Evolutionary conservation across 2,113 vertebrate species (phyloP), one percentile per base, ranked within the genome.

Genomic region (Boulengeromyrus knoepffleri): DNA sequence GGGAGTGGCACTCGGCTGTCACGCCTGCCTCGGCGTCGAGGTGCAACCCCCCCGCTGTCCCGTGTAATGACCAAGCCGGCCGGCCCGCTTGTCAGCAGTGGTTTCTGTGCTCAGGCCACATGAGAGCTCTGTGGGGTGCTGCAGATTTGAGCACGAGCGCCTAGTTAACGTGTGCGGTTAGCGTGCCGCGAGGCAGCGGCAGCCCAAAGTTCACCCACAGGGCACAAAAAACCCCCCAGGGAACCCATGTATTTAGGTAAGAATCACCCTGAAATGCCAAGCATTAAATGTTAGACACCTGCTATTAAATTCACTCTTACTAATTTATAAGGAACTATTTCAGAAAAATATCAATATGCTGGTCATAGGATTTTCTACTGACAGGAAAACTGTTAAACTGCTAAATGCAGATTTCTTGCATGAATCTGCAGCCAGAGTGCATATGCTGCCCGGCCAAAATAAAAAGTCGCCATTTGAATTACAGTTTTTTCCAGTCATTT

Each of bases 111-210:
- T 92, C 89, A 80, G 89, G 92, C 95, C 95, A 96, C 96, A 96
- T 96, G 93, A 95, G 93, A 95, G 95, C 94, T 93, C 95, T 96
- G 94, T 94, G 94, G 94, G 47, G 93, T 92, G 94, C 17, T 93
- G 93, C 92, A 92, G 92, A 95, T 94, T 90, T 92, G 90, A 53
- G 95, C 95, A 95, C 95, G 94, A 95, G 94, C 94, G 94, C 94
- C 94, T 95, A 96, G 96, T 96, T 96, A 96, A 94, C 93, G 93
- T 95, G 93, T 95, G 95, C 94, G 95, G 95, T 96, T 95, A 90
- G 93, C 93, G 92, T 90, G 87, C 94, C 93, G 92, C 94, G 90
- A 93, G 93, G 90, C 94, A 90, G 90, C 93, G 93, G 93, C 93
- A 94, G 93, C 94, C 93, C 93, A 93, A 94, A 93, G 92, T 94